These are phyloP conservation scores for Synanthedon tipuliformis DNA, from an alignment of 2,888 invertebrate species.

Conservation along the genomic window DNA sequence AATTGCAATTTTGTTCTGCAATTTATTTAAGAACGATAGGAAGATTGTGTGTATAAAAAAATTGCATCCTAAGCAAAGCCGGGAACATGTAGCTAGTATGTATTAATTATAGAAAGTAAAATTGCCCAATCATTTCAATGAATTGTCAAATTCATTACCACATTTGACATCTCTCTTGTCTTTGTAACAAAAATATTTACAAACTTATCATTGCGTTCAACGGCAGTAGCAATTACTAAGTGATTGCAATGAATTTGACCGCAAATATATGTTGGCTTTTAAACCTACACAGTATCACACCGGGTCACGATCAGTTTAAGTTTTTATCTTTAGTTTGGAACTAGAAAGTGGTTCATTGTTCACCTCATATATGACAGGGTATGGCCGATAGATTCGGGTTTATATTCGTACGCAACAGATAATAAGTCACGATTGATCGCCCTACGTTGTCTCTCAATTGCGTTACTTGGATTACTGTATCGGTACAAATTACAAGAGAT, in stretches of 20 bases:
- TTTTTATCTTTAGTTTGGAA: constrained; percentile 21
- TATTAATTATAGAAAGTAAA: neutral
- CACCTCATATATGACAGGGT: constrained; percentile 34
- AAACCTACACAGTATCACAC: constrained; percentile 7
- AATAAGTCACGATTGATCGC: constrained; percentile 60
- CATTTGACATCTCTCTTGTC: neutral
- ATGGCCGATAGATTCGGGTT: constrained; percentile 39
- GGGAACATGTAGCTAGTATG: no score
- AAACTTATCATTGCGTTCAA: neutral
- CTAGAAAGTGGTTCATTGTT: constrained; percentile 63
- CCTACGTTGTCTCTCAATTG: constrained; percentile 24
- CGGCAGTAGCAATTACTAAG: neutral
- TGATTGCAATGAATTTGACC: neutral
- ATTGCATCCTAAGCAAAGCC: no score
- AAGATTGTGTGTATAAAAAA: no score
- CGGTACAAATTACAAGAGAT: constrained; percentile 16
- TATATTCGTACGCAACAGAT: constrained; percentile 21
- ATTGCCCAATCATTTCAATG: neutral
- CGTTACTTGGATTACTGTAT: constrained; percentile 15
- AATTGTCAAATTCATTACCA: constrained; percentile 4
- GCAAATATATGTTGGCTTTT: neutral
- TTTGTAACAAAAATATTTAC: neutral
- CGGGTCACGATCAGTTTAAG: constrained; percentile 27
- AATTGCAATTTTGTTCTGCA: no score
- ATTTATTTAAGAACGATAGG: no score